A percentile compares a stretch with the other conserved stretches of the same genome.
These are phyloP conservation scores for Rachycentron canadum DNA, from an alignment of 2,797 vertebrate species.

Conservation along the genomic window DNA sequence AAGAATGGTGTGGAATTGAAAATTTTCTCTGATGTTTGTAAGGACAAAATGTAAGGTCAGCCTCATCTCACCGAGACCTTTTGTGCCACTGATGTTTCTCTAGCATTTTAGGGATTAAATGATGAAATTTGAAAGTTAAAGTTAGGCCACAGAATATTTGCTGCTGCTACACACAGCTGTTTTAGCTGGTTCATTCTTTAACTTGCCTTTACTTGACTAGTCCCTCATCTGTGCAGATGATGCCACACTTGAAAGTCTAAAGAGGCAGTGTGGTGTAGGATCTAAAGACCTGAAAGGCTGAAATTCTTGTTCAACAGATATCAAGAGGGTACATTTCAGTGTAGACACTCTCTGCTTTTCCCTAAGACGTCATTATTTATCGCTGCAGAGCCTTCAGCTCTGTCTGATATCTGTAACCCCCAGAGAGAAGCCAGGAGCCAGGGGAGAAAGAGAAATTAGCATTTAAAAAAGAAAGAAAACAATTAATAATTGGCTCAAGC, in stretches of 20 bases:
- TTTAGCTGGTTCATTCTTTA: no score
- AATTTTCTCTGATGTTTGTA: no score
- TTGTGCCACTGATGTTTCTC: no score
- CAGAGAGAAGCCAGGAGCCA: constrained; percentile 24
- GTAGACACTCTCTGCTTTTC: constrained; percentile 14
- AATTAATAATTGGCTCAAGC: constrained; percentile 43
- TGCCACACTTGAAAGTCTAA: neutral
- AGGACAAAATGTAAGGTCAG: neutral
- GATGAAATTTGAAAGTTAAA: neutral
- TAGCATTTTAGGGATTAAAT: no score
- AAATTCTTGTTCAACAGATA: neutral
- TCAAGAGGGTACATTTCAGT: neutral
- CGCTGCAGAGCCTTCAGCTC: constrained; percentile 8
- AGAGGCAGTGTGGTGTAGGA: neutral
- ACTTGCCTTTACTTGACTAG: neutral
- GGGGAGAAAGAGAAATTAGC: constrained; percentile 35
- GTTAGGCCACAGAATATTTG: neutral
- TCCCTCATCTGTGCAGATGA: neutral
- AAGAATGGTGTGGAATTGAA: neutral
- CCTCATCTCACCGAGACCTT: no score
- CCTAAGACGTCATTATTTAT: constrained; percentile 23
- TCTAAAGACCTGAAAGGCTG: neutral
- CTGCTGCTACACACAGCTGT: no score
- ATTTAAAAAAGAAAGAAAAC: constrained; percentile 50
- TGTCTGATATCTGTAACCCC: constrained; percentile 30